Conservation (phyloP, 2,797 vertebrate genomes). For the Rhynchonycteris naso region DNA sequence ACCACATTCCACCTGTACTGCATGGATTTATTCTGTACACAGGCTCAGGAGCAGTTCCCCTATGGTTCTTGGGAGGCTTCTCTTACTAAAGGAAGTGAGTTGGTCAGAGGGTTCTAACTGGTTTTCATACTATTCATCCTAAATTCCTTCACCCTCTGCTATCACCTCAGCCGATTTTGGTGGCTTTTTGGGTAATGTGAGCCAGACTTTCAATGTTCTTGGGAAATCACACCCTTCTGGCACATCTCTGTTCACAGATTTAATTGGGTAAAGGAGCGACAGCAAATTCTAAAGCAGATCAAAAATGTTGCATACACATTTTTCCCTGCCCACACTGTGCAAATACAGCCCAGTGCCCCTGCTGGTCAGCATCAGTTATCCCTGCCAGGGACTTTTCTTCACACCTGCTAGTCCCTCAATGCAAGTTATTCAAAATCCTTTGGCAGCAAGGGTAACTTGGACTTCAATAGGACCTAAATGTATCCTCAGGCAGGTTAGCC, state of each 20-base stretch:
- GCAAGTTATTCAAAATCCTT: not conserved
- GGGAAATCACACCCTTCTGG: not conserved
- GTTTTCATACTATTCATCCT: not conserved
- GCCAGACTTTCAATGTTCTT: not conserved
- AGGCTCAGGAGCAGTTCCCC: not conserved
- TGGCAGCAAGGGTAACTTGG: not conserved
- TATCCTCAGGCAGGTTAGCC: not conserved
- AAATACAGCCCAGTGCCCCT: not conserved
- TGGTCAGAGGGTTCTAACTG: not conserved
- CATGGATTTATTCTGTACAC: not conserved
- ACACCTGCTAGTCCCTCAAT: not conserved
- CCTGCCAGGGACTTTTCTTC: not conserved
- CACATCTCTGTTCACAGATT: not conserved
- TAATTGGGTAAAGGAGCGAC: not conserved
- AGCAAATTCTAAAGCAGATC: not conserved
- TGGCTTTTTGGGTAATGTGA: not conserved
- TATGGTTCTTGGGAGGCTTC: not conserved
- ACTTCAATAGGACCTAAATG: not conserved
- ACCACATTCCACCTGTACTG: not conserved
- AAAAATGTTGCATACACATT: not conserved
- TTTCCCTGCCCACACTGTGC: fast-evolving
- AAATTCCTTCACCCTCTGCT: not conserved
- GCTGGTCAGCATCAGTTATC: not conserved
- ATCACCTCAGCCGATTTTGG: not conserved
- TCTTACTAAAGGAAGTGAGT: not conserved